phyloP scores from a whole-genome alignment of 2,113 vertebrate species.

The Phainopepla nitens region DNA sequence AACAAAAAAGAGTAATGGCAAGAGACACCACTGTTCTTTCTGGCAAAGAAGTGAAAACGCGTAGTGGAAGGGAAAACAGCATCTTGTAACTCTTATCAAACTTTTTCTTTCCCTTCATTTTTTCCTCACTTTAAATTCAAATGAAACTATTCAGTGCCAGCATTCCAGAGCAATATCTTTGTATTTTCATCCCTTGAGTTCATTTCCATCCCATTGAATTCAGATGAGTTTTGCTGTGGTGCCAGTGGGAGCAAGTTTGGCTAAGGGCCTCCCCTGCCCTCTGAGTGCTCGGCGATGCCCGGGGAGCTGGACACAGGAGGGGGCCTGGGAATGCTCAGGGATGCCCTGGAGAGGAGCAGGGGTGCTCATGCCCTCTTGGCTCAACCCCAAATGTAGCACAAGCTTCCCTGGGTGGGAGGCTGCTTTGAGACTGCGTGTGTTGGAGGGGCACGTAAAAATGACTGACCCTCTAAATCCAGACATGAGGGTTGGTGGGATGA shows the following conservation, averaged over 20 bases:
- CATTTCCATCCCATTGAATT: background rate
- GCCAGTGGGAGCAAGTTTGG: background rate
- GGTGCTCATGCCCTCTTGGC: background rate
- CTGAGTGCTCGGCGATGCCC: rapidly evolving
- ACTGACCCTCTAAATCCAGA: background rate
- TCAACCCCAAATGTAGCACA: background rate
- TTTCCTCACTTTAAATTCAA: background rate
- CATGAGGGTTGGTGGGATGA: rapidly evolving
- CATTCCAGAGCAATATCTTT: background rate
- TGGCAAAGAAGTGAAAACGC: background rate
- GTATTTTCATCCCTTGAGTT: background rate
- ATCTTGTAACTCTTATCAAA: background rate
- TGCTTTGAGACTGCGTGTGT: rapidly evolving
- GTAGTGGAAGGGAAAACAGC: background rate
- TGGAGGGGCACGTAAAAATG: background rate
- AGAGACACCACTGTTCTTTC: background rate
- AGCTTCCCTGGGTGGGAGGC: background rate
- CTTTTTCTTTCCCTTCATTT: background rate
- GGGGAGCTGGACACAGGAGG: background rate
- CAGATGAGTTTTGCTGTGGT: background rate
- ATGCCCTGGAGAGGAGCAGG: background rate
- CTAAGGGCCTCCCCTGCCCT: too few relatives aligned
- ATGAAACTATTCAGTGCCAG: background rate
- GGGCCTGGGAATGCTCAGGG: background rate
- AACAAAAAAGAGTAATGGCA: background rate